Conservation (phyloP, 2,888 invertebrate species). For the Bombyx huttoni region DNA sequence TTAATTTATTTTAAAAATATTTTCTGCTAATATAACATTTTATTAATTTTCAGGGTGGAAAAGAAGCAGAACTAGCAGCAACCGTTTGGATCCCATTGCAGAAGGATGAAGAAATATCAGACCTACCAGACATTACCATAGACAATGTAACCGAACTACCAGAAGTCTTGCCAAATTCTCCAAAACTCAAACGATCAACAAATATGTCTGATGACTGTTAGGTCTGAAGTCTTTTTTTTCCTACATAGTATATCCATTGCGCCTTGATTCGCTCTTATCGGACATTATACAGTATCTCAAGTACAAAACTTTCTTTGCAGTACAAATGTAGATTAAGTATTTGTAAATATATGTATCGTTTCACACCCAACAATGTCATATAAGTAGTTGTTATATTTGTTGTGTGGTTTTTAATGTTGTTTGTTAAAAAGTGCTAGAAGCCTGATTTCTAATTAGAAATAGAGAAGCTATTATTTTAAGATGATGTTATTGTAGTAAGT, state of each 20-base stretch:
- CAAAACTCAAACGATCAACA: constrained; percentile 42
- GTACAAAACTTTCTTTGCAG: constrained; percentile 19
- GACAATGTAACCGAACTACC: constrained; percentile 76
- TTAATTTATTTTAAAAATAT: too few species aligned
- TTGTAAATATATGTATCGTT: constrained; percentile 13
- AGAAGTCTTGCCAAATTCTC: constrained; percentile 72
- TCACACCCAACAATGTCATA: constrained; percentile 3
- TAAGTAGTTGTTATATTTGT: constrained; percentile 6
- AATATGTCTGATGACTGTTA: constrained; percentile 19
- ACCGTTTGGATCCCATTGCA: constrained; percentile 85
- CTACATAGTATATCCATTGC: not conserved
- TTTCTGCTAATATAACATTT: too few species aligned
- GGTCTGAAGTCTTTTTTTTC: not conserved
- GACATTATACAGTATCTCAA: constrained; percentile 21
- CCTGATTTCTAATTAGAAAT: not conserved
- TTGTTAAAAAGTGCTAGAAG: not conserved
- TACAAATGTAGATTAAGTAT: constrained; percentile 14
- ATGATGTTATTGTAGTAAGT: constrained; percentile 7
- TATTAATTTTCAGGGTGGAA: constrained; percentile 73
- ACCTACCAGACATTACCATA: constrained; percentile 77
- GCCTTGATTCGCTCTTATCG: constrained; percentile 3
- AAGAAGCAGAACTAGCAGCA: constrained; percentile 80
- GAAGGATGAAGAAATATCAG: constrained; percentile 57
- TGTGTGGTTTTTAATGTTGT: not conserved
- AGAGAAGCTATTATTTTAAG: not conserved